Evolutionary conservation across 2,113 vertebrate species (phyloP), one percentile per base, ranked within the genome.

Genomic region (Semicossyphus pulcher): DNA sequence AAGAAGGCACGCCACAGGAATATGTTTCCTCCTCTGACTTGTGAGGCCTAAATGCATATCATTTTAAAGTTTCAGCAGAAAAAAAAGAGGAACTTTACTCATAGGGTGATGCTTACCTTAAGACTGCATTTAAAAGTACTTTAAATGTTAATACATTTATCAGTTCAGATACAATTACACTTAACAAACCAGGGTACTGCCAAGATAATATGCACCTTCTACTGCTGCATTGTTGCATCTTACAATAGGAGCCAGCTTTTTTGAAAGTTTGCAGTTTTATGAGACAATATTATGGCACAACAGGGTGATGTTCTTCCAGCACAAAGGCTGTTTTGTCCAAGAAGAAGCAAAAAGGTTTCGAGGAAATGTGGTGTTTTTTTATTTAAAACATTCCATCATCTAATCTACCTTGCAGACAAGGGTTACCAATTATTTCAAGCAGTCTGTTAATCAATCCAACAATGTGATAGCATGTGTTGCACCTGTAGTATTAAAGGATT

Each of bases 1-100:
- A 70, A 66, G 45, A 69, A 72, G 45, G 80, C 51, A 80, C 66
- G 34, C 61, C 48, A 48, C 49, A 39, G 53, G 72, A 84, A 87
- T 23, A 67, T 65, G 62, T 77, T 60, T 70, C 37, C 53, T 52
- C 51, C 37, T 69, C 26, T n/a, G 59, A 71, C 76, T 53, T 62
- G 53, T 58, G 47, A 42, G 58, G 41, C 62, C 48, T 58, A 41
- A 32, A 67, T 83, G 29, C 31, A 36, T 5, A 62, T 78, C 7
- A 58, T 67, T 72, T 56, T 14, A 79, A 74, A 78, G 47, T 72
- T 74, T 37, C 14, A 75, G 20, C 20, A 53, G 32, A 53, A 28
- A 21, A n/a, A n/a, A 25, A 37, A 32, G 4, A 63, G 23, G 47
- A 75, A 61, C 39, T 53, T 51, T 47, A 44, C 26, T 44, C n/a